phyloP scores from a whole-genome alignment of 2,113 vertebrate genomes.

The Ceyx cyanopectus region DNA sequence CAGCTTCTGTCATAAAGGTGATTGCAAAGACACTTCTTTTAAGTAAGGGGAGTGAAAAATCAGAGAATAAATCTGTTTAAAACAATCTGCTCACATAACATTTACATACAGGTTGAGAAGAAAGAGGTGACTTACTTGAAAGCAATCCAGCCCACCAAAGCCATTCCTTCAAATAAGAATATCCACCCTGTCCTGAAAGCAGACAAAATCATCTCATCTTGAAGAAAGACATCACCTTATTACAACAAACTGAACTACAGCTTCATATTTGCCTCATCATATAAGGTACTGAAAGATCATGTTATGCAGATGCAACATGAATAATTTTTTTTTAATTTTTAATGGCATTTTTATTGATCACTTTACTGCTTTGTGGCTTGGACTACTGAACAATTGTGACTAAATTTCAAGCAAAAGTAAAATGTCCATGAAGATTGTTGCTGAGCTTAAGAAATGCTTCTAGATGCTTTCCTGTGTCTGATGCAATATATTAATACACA shows the following conservation, averaged over 20 bases:
- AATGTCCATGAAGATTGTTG: background rate
- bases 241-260: background rate
- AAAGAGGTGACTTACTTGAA: conserved; percentile 75
- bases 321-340: background rate
- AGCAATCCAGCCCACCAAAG: conserved; percentile 85
- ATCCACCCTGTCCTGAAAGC: conserved; percentile 81
- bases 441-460: background rate
- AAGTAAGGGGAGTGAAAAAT: background rate
- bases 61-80: background rate
- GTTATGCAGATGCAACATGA: background rate
- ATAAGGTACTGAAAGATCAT: background rate
- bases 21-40: background rate
- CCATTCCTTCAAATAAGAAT: conserved; percentile 86
- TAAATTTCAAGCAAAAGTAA: background rate
- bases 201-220: background rate
- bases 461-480: background rate
- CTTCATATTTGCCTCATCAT: background rate
- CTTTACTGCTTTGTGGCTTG: background rate
- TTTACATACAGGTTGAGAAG: background rate
- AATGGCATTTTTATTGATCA: background rate
- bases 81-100: background rate
- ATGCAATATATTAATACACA: background rate
- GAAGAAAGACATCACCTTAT: background rate
- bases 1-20: background rate
- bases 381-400: background rate